Evolutionary conservation across 1,140 invertebrate species (phyloP).

Genomic region (Pteromalus puparum): DNA sequence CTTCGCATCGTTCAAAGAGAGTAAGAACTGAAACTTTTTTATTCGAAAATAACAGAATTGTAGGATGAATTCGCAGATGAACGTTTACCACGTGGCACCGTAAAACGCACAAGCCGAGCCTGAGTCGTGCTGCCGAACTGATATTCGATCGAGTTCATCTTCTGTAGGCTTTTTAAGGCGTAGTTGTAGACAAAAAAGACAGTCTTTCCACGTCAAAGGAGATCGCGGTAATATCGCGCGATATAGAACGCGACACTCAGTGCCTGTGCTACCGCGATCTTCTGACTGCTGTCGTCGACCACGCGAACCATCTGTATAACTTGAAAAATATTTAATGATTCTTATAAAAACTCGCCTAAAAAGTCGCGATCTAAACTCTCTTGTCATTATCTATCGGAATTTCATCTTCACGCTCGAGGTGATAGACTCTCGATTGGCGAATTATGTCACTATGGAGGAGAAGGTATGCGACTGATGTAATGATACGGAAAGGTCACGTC

Average conservation of each 20-base stretch:
- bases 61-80: too few species aligned
- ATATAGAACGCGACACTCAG: conserved; percentile 9
- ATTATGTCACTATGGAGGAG: background rate
- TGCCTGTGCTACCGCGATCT: background rate
- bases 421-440: conserved; percentile 1
- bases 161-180: background rate
- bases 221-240: conserved; percentile 19
- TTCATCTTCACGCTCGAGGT: background rate
- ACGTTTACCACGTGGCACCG: conserved; percentile 15
- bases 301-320: too few species aligned
- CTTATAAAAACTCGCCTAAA: too few species aligned
- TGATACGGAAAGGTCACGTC: background rate
- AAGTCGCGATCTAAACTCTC: too few species aligned
- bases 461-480: background rate
- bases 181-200: conserved; percentile 3
- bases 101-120: background rate
- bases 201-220: conserved; percentile 38
- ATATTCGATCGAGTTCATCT: conserved; percentile 26
- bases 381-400: conserved; percentile 19
- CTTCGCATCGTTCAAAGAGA: too few species aligned
- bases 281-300: background rate
- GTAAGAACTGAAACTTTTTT: too few species aligned
- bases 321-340: too few species aligned
- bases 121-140: background rate
- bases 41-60: too few species aligned